A percentile compares a stretch with the other conserved stretches of the same genome.
These are phyloP conservation scores for Poecilia velifera DNA, from an alignment of 2,797 vertebrate species.

Conservation along the genomic window DNA sequence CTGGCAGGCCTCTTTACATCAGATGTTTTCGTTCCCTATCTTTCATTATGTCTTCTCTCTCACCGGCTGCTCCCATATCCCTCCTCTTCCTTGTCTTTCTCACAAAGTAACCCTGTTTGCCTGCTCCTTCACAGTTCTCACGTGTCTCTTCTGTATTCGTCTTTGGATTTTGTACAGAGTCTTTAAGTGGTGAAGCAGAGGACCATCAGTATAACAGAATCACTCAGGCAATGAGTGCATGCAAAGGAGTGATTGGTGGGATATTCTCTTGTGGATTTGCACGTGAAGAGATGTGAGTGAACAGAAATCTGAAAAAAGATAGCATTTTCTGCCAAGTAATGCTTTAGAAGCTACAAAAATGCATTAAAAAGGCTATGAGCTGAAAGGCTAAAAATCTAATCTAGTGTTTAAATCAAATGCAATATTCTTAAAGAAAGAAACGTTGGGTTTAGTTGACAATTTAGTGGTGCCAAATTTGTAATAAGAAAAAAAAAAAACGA, in stretches of 20 bases:
- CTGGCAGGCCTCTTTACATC: slow-evolving; percentile 34
- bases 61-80: background rate
- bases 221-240: slow-evolving; percentile 37
- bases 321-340: background rate
- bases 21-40: slow-evolving; percentile 38
- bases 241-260: slow-evolving; percentile 36
- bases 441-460: background rate
- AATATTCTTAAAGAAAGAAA: background rate
- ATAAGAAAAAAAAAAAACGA: background rate
- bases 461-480: background rate
- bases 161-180: slow-evolving; percentile 6
- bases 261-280: slow-evolving; percentile 40
- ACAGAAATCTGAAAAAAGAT: slow-evolving; percentile 16
- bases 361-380: background rate
- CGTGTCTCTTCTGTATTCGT: slow-evolving; percentile 24
- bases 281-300: slow-evolving; percentile 7
- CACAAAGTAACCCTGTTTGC: slow-evolving; percentile 1
- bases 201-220: slow-evolving; percentile 38
- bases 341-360: background rate
- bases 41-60: slow-evolving; percentile 33
- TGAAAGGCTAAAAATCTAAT: background rate
- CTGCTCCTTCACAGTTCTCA: slow-evolving; percentile 6
- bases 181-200: slow-evolving; percentile 26
- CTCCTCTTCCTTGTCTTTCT: background rate
- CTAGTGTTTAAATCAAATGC: background rate